Evolutionary conservation across 2,113 vertebrate genomes (phyloP).

Genomic region (Perca fluviatilis): DNA sequence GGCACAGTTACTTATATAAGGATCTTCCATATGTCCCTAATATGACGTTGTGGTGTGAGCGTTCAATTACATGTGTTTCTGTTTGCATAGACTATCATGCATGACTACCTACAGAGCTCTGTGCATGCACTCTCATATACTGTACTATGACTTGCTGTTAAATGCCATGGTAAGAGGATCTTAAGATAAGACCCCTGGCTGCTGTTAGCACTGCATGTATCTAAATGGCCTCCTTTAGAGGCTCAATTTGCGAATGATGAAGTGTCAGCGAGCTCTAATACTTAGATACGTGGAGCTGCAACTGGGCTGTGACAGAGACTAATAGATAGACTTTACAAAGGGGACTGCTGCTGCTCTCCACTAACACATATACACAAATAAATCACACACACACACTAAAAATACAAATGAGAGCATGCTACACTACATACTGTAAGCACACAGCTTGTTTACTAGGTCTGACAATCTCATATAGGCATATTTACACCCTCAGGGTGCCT

Average conservation of each 20-base stretch:
- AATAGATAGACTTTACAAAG: conserved; percentile 61
- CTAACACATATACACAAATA: conserved; percentile 19
- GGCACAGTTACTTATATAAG: conserved; percentile 17
- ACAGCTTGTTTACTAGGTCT: not conserved
- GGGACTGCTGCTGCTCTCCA: conserved; percentile 49
- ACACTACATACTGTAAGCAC: not conserved
- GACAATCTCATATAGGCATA: conserved; percentile 2
- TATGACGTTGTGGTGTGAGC: not conserved
- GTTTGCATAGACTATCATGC: conserved; percentile 15
- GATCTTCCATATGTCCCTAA: conserved; percentile 4
- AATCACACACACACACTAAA: not conserved
- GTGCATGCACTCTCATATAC: not conserved
- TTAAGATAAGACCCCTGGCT: conserved; percentile 56
- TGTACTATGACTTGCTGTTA: conserved; percentile 8
- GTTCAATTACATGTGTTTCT: conserved; percentile 1
- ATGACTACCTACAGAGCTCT: conserved; percentile 21
- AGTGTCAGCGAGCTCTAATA: conserved; percentile 56
- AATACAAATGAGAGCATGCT: conserved; percentile 16
- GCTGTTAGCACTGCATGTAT: conserved; percentile 56
- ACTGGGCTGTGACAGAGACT: conserved; percentile 60
- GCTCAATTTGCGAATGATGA: conserved; percentile 64
- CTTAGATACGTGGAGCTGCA: conserved; percentile 49
- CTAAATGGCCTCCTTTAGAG: conserved; percentile 72
- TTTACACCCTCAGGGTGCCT: conserved; percentile 2
- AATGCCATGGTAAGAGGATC: conserved; percentile 56